Conservation (phyloP, 2,888 invertebrate genomes). For the Xanthia togata region DNA sequence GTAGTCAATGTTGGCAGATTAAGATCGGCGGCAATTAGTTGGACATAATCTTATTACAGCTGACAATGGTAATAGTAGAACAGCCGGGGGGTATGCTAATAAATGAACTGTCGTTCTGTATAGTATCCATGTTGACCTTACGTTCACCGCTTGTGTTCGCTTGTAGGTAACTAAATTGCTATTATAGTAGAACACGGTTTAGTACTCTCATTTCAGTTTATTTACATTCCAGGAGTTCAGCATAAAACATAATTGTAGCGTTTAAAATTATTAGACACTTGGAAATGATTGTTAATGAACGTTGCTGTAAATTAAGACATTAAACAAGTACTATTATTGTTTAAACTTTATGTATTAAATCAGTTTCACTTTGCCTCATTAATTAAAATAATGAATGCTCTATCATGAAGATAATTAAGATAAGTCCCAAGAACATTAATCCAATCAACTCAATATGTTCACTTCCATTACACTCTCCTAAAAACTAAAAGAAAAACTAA, state of each 20-base stretch:
- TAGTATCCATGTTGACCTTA: conserved; percentile 77
- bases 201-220: conserved; percentile 53
- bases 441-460: neutral
- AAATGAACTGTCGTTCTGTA: conserved; percentile 77
- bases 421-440: conserved; percentile 7
- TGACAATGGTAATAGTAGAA: conserved; percentile 73
- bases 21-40: conserved; percentile 77
- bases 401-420: conserved; percentile 38
- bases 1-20: conserved; percentile 69
- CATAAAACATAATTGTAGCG: conserved; percentile 27
- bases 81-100: conserved; percentile 73
- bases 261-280: conserved; percentile 19
- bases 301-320: conserved; percentile 14
- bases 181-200: conserved; percentile 54
- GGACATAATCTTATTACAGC: conserved; percentile 76
- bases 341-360: neutral
- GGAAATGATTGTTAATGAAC: neutral
- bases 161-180: conserved; percentile 59
- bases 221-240: conserved; percentile 40
- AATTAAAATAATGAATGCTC: conserved; percentile 22
- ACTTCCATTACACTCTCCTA: neutral
- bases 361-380: neutral
- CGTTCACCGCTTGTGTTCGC: conserved; percentile 75
- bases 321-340: neutral
- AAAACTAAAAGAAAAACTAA: conserved; percentile 7